Conservation (phyloP, 2,113 vertebrate genomes). For the Ifrita kowaldi region DNA sequence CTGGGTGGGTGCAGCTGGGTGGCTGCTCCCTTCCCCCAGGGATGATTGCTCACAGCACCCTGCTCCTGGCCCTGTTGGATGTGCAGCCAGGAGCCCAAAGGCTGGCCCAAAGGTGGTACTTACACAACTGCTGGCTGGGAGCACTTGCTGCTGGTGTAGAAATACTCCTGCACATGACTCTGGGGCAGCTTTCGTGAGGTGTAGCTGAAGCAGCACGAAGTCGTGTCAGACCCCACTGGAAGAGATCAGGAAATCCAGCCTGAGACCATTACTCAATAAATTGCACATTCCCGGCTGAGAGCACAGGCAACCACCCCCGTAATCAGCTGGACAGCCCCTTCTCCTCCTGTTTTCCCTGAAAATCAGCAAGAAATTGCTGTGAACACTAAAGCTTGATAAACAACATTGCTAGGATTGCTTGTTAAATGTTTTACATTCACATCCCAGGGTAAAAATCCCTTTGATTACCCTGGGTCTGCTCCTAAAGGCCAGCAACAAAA, state of each 20-base stretch:
- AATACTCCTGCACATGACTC: constrained; percentile 34
- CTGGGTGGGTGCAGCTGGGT: fast-evolving
- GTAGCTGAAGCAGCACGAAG: constrained; percentile 40
- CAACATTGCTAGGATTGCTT: neutral
- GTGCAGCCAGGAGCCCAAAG: neutral
- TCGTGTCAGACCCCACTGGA: constrained; percentile 31
- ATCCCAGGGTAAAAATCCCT: neutral
- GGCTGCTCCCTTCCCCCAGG: neutral
- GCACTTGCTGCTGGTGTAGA: constrained; percentile 56
- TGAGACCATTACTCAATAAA: neutral
- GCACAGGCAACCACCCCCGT: neutral
- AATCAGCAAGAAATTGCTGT: neutral
- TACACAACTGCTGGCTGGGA: constrained; percentile 50
- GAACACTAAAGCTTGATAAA: neutral
- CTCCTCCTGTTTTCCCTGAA: neutral
- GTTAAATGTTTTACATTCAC: neutral
- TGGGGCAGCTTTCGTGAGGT: neutral
- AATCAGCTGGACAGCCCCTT: neutral
- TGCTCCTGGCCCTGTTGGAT: fast-evolving
- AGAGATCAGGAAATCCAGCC: neutral
- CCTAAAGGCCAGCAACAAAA: neutral
- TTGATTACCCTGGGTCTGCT: neutral
- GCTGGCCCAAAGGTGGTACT: neutral
- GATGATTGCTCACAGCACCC: neutral
- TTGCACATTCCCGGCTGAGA: neutral